Conservation (phyloP, 2,888 invertebrate species). For the Eupithecia dodoneata region DNA sequence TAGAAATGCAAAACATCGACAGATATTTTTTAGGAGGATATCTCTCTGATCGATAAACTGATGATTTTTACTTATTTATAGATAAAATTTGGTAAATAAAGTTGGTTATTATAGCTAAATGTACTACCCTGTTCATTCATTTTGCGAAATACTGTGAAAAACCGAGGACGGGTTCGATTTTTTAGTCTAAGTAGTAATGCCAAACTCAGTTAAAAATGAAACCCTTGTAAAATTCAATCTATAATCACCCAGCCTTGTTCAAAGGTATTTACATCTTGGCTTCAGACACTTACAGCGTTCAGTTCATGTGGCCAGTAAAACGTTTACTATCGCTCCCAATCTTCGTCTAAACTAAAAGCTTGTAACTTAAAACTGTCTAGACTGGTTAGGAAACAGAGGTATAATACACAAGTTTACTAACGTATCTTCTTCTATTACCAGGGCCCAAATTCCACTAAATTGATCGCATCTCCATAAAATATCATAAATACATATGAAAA, state of each 20-base stretch:
- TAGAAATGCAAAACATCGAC: too few species aligned
- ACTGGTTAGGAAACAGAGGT: slow-evolving; percentile 19
- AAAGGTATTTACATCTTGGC: neutral
- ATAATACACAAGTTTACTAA: neutral
- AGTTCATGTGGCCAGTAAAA: neutral
- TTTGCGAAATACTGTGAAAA: neutral
- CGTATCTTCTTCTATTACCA: neutral
- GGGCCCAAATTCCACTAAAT: too few species aligned
- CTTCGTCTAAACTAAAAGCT: slow-evolving; percentile 22
- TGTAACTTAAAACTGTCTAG: slow-evolving; percentile 25
- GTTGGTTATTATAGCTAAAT: too few species aligned
- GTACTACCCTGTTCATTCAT: neutral
- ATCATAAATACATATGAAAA: too few species aligned
- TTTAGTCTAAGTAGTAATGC: too few species aligned
- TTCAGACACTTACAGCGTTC: neutral
- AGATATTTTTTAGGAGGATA: too few species aligned
- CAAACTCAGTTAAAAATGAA: neutral
- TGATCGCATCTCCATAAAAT: too few species aligned
- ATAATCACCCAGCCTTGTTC: neutral
- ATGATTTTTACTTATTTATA: too few species aligned
- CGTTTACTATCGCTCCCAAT: slow-evolving; percentile 19
- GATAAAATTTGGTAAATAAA: too few species aligned
- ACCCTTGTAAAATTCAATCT: neutral
- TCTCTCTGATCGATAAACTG: too few species aligned
- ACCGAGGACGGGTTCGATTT: neutral